These are phyloP conservation scores for Xiphophorus maculatus DNA, from an alignment of 2,113 vertebrate species.

Conservation along the genomic window DNA sequence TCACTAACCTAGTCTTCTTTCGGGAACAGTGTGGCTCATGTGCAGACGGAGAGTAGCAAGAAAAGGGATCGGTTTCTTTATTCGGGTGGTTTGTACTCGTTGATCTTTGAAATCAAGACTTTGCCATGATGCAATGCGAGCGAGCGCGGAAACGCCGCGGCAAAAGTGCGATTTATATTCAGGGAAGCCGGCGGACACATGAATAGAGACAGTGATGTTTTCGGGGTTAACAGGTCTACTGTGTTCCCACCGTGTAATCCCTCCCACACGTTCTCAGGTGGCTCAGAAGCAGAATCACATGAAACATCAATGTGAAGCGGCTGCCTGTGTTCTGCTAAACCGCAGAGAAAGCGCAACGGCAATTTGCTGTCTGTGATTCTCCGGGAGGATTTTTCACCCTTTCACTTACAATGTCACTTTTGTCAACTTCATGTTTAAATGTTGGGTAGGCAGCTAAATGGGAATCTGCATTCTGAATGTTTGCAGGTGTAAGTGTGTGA, in stretches of 20 bases:
- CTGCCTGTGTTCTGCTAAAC: not conserved
- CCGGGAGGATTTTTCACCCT: not conserved
- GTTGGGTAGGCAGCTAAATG: too few species aligned
- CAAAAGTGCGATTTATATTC: constrained; percentile 39
- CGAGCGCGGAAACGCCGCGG: constrained; percentile 36
- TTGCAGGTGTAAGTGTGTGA: too few species aligned
- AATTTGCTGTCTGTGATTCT: not conserved
- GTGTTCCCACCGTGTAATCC: constrained; percentile 60
- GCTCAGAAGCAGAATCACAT: constrained; percentile 17
- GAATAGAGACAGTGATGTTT: constrained; percentile 36
- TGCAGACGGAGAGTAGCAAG: constrained; percentile 7
- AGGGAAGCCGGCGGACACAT: constrained; percentile 31
- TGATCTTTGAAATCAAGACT: constrained; percentile 31
- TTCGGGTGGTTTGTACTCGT: constrained; percentile 36
- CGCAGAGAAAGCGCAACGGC: not conserved
- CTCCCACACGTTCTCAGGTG: constrained; percentile 34
- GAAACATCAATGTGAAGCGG: not conserved
- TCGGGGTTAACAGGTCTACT: constrained; percentile 54
- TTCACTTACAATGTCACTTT: not conserved
- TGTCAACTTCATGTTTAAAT: not conserved
- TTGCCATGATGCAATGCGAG: constrained; percentile 46
- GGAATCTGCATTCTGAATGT: too few species aligned
- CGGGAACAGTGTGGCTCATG: not conserved
- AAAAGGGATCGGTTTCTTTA: not conserved
- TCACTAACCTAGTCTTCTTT: not conserved